phyloP scores from a whole-genome alignment of 92 coral and sea anemone genomes.

The Palythoa grandiflora region DNA sequence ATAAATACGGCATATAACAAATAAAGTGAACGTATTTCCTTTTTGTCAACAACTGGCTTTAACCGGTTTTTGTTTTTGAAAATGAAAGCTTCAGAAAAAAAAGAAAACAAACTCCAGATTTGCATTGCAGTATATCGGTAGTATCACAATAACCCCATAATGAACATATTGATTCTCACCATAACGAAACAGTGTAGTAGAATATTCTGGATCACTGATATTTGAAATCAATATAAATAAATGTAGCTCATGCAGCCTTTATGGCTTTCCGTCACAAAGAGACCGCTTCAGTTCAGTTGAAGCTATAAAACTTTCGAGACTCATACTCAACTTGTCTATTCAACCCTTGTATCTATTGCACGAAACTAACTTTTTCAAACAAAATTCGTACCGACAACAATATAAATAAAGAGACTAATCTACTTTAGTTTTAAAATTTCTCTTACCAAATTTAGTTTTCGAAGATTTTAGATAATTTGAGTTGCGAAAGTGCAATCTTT shows the following conservation, averaged over 20 bases:
- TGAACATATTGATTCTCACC: not conserved
- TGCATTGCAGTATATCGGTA: not conserved
- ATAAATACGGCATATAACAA: slow-evolving; percentile 42
- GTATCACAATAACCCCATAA: not conserved
- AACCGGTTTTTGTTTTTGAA: not conserved
- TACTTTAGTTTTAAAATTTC: not conserved
- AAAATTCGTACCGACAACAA: not conserved
- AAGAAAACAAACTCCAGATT: too few species aligned
- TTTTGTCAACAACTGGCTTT: slow-evolving; percentile 14
- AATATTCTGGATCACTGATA: slow-evolving; percentile 21
- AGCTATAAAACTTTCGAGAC: not conserved
- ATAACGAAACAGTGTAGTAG: not conserved
- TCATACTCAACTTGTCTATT: not conserved
- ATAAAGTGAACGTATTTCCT: slow-evolving; percentile 29
- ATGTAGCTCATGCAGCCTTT: not conserved
- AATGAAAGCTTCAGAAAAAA: not conserved
- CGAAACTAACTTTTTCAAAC: not conserved
- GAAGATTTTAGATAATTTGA: not conserved
- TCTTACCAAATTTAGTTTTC: not conserved
- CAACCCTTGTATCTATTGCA: not conserved
- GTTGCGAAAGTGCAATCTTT: slow-evolving; percentile 1
- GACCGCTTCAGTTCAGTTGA: slow-evolving; percentile 8
- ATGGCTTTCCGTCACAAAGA: not conserved
- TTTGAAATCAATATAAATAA: slow-evolving; percentile 5
- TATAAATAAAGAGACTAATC: not conserved